A percentile compares a stretch with the other conserved stretches of the same genome.
phyloP scores from a whole-genome alignment of 2,113 vertebrate species.

The Protobothrops flavoviridis region DNA sequence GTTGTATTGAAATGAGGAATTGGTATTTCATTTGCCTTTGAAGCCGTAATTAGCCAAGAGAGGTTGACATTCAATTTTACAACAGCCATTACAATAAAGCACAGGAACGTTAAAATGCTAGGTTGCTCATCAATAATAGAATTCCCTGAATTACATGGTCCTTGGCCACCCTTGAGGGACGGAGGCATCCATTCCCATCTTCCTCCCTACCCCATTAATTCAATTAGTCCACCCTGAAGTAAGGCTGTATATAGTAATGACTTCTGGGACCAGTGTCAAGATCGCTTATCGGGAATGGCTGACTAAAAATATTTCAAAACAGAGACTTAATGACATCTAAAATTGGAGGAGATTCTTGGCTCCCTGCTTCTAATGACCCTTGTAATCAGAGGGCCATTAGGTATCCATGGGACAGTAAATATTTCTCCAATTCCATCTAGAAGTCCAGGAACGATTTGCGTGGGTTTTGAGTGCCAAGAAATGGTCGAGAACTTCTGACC shows the following conservation, averaged over 20 bases:
- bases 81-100: slow-evolving; percentile 14
- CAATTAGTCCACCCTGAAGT: slow-evolving; percentile 13
- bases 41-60: slow-evolving; percentile 17
- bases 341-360: too few species aligned
- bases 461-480: not conserved
- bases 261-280: not conserved
- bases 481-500: not conserved
- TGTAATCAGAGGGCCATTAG: not conserved
- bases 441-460: not conserved
- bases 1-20: not conserved
- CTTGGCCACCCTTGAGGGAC: not conserved
- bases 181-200: not conserved
- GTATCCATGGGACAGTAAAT: not conserved
- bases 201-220: not conserved
- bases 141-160: not conserved
- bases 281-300: not conserved
- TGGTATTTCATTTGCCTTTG: slow-evolving; percentile 10
- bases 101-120: not conserved
- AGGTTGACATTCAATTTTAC: slow-evolving; percentile 31
- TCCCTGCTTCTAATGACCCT: not conserved
- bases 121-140: slow-evolving; percentile 11
- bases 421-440: not conserved
- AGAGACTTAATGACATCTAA: not conserved
- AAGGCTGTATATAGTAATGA: slow-evolving; percentile 1
- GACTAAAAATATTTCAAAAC: not conserved